Evolutionary conservation across 2,797 vertebrate genomes (phyloP).

Genomic region (Austrolebias charrua): DNA sequence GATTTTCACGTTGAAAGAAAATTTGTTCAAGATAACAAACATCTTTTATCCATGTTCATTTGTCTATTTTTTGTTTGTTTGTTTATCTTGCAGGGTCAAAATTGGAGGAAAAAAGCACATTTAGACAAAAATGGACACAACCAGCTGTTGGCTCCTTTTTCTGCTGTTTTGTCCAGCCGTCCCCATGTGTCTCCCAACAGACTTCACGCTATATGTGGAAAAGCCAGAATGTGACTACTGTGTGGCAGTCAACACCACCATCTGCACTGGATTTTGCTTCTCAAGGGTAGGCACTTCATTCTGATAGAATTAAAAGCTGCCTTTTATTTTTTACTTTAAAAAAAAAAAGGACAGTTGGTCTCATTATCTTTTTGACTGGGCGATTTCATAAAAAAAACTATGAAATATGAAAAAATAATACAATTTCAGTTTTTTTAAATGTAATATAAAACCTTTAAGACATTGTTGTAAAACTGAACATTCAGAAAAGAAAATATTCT

Average conservation of each 20-base stretch:
- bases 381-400: too few species aligned
- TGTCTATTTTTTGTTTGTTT: slow-evolving; percentile 13
- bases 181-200: slow-evolving; percentile 87
- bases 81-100: slow-evolving; percentile 31
- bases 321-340: too few species aligned
- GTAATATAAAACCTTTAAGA: too few species aligned
- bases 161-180: slow-evolving; percentile 79
- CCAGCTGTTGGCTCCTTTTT: slow-evolving; percentile 79
- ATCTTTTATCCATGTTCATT: background rate
- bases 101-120: slow-evolving; percentile 12
- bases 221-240: slow-evolving; percentile 91
- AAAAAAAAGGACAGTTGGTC: too few species aligned
- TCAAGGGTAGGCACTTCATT: slow-evolving; percentile 82
- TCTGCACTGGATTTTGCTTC: slow-evolving; percentile 94
- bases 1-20: background rate
- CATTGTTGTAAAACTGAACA: too few species aligned
- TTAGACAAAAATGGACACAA: slow-evolving; percentile 79
- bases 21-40: background rate
- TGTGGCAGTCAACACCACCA: slow-evolving; percentile 93
- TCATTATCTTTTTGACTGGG: too few species aligned
- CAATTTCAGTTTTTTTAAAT: too few species aligned
- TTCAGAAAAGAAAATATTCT: too few species aligned
- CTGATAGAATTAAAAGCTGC: background rate
- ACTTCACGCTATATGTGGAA: slow-evolving; percentile 89
- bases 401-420: too few species aligned